phyloP scores from a whole-genome alignment of 2,797 vertebrate genomes.

The Coendou prehensilis region DNA sequence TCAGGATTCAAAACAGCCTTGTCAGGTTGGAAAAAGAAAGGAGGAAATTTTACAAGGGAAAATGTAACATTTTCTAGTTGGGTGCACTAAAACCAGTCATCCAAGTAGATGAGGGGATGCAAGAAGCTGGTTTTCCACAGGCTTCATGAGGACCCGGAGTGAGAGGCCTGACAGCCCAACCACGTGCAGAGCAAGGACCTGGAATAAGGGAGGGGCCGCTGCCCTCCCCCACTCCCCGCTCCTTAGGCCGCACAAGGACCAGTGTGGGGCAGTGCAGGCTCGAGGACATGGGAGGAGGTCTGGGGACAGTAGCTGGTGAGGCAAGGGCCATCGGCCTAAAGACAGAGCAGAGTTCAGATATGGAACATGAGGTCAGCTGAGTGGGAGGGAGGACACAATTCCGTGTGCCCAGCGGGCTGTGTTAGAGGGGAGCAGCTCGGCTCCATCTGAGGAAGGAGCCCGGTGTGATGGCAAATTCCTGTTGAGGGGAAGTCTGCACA shows the following conservation, averaged over 20 bases:
- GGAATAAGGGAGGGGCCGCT: background rate
- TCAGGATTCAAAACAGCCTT: constrained; percentile 25
- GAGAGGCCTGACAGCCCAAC: background rate
- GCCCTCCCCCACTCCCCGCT: background rate
- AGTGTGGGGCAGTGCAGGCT: background rate
- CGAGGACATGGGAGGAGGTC: background rate
- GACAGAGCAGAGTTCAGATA: background rate
- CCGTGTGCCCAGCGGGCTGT: too few species aligned
- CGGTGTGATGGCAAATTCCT: background rate
- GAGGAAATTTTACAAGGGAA: constrained; percentile 20
- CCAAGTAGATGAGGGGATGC: background rate
- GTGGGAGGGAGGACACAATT: background rate
- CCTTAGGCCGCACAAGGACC: background rate
- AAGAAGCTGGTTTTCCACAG: background rate
- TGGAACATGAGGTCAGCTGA: background rate
- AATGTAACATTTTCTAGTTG: constrained; percentile 23
- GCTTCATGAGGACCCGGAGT: background rate
- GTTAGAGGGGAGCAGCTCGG: background rate
- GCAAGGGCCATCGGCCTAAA: background rate
- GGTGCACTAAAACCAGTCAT: background rate
- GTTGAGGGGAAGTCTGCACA: background rate
- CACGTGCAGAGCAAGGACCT: background rate
- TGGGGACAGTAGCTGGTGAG: background rate
- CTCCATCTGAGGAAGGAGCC: background rate
- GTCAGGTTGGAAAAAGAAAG: background rate